Conservation (phyloP, 2,797 vertebrate species). For the Sebastes oblongus region DNA sequence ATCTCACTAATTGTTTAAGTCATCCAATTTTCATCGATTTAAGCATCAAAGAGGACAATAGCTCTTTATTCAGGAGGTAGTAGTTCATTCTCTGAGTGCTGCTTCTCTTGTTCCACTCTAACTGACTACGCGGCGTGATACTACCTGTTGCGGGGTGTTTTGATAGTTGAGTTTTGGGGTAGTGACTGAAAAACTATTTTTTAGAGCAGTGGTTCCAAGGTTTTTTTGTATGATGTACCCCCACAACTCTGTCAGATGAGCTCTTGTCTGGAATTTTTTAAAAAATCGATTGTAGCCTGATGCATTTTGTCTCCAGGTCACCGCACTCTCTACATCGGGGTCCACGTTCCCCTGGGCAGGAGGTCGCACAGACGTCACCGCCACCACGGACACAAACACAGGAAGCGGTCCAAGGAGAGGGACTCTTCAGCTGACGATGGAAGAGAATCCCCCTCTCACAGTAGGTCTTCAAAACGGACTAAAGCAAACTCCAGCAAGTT, state of each 20-base stretch:
- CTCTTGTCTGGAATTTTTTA: no score
- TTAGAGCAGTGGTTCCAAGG: no score
- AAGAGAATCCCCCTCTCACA: conserved; percentile 93
- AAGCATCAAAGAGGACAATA: not conserved
- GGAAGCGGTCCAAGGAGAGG: conserved; percentile 94
- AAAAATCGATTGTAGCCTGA: not conserved
- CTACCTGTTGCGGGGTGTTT: not conserved
- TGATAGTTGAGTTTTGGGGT: not conserved
- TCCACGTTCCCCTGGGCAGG: conserved; percentile 93
- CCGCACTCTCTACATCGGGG: conserved; percentile 96
- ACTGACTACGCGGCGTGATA: not conserved
- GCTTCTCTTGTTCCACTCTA: not conserved
- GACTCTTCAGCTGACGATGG: conserved; percentile 93
- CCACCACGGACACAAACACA: conserved; percentile 96
- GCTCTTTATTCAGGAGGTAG: not conserved
- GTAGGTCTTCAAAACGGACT: conserved; percentile 77
- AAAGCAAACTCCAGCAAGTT: not conserved
- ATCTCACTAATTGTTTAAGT: not conserved
- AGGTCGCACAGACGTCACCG: conserved; percentile 95
- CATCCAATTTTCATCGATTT: conserved; percentile 27
- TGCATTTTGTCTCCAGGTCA: conserved; percentile 80
- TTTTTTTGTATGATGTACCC: no score
- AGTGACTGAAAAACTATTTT: no score
- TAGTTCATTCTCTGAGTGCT: not conserved
- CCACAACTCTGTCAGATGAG: no score